Evolutionary conservation across 2,888 invertebrate species (phyloP), one percentile per base, ranked within the genome.

Genomic region (Vanessa cardui): DNA sequence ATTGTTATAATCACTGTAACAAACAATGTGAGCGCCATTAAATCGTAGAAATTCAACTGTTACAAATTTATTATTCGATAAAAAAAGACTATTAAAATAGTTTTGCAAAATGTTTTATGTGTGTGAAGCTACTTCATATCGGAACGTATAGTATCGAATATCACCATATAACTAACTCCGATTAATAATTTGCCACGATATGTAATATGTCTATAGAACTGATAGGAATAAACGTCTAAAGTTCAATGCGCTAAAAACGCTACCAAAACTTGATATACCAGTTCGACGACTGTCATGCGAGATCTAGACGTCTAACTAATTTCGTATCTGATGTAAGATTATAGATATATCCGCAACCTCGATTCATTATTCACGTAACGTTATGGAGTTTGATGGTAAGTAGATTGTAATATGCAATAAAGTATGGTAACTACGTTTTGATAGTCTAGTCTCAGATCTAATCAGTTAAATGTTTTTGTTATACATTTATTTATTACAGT

Each of bases 241-340:
- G 80, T 82, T 81, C 81, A 81, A 81, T 83, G 83, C 78, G 82
- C 78, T 75, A 76, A 76, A 56, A 77, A 75, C 79, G 76, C 80
- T 77, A 76, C 79, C 79, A 74, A 82, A 87, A 87, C 88, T 81
- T 78, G 87, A 85, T 84, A 80, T 79, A 82, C 84, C 81, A 79
- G 88, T 87, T 82, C 79, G 71, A 73, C 78, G 63, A 65, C 61
- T 68, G 79, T 76, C 76, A 71, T 75, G 74, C 77, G 79, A 74
- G 73, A 74, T 77, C 80, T 78, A 73, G 75, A 75, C 73, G 72
- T 77, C 71, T 70, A 62, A 72, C 60, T 50, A 61, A 72, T 68
- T 66, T 66, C 15, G 62, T 66, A 54, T 61, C 60, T 68, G 64
- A 65, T 67, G 61, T n/a, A 69, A 60, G 60, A 58, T 64, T 62